phyloP scores from a whole-genome alignment of 37 sponge, comb jelly and placozoan species.

The Halisarca cf. caerulea region DNA sequence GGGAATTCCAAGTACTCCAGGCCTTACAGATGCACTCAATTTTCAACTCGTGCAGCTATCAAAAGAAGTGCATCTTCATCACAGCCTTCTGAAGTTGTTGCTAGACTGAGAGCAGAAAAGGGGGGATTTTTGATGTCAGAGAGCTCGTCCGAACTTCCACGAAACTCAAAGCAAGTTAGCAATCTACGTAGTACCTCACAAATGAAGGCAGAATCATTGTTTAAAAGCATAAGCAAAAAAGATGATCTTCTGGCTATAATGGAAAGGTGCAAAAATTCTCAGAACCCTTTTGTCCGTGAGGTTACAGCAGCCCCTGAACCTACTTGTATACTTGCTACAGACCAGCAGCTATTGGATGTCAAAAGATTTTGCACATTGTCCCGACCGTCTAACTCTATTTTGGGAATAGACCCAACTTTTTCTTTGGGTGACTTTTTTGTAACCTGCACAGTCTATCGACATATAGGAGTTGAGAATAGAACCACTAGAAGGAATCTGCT shows the following conservation, averaged over 20 bases:
- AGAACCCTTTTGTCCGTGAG: background rate
- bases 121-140: background rate
- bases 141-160: background rate
- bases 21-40: background rate
- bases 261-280: background rate
- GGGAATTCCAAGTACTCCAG: background rate
- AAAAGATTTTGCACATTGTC: background rate
- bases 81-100: background rate
- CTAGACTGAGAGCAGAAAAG: background rate
- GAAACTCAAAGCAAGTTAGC: no score
- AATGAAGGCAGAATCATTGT: no score
- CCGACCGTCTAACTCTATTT: background rate
- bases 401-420: constrained; percentile 5
- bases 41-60: background rate
- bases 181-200: no score
- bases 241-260: background rate
- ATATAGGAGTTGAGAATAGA: background rate
- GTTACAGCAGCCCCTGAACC: constrained; percentile 11
- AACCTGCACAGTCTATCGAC: background rate
- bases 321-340: constrained; percentile 3
- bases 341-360: background rate
- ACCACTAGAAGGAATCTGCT: background rate
- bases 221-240: no score
- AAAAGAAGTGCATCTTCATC: background rate
- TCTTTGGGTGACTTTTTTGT: background rate